Evolutionary conservation across 2,797 vertebrate genomes (phyloP), one percentile per base, ranked within the genome.

Genomic region (Phataginus tricuspis): DNA sequence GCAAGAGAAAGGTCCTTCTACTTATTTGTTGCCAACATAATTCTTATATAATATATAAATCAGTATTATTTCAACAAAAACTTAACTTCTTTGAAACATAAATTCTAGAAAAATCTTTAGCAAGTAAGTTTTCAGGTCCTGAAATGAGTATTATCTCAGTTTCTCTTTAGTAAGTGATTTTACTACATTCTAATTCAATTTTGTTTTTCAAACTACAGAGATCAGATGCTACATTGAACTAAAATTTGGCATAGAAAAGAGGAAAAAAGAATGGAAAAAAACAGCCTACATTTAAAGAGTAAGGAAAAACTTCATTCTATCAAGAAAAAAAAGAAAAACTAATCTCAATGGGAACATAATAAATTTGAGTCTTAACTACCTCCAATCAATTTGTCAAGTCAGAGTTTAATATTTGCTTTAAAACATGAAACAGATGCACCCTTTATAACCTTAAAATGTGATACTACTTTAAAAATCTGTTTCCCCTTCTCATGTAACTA

Each of bases 121-220:
- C 42, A 77, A 93, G 51, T 68, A 42, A 34, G 39, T 72, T 31
- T 51, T 34, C 16, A 71, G 75, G 13, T n/a, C 19, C 15, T 64
- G 25, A 86, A 87, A 57, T 68, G 68, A 55, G 0, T 42, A 57
- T 18, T 37, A 63, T 85, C 37, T 42, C 49, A 53, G 64, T 77
- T 91, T 89, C 53, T 75, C 34, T 66, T 66, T n/a, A 86, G 12
- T 80, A 31, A 61, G 74, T 75, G 31, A 74, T 51, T 68, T 91
- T 42, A 91, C 7, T 80, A 57, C 34, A 83, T 77, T 34, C 37
- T 39, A 68, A 93, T 59, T 91, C 4, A 75, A 93, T 59, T 85
- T 19, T 25, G 18, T 39, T 95, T 95, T 95, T 79, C 61, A 87
- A 93, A 91, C 31, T 78, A 39, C 23, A 37, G 59, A 75, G 18